phyloP scores from a whole-genome alignment of 2,888 invertebrate genomes.

The Sylvicola cinctus region DNA sequence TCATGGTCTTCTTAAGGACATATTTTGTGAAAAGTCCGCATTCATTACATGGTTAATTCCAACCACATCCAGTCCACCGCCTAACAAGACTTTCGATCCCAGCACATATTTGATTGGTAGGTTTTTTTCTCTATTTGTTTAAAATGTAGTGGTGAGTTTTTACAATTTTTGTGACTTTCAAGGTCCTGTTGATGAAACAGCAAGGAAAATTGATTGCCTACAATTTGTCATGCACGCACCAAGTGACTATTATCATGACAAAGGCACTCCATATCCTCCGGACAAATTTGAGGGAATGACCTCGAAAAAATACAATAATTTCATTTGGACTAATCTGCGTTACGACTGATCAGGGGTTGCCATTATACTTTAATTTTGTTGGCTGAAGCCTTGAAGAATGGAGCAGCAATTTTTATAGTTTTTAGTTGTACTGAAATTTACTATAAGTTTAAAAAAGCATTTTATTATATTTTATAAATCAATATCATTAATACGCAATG shows the following conservation, averaged over 20 bases:
- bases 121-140: neutral
- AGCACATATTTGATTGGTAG: constrained; percentile 73
- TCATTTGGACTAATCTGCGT: neutral
- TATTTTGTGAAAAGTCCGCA: constrained; percentile 84
- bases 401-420: too few relatives aligned
- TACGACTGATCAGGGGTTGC: too few relatives aligned
- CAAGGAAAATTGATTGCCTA: constrained; percentile 67
- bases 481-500: too few relatives aligned
- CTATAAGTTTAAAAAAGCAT: too few relatives aligned
- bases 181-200: constrained; percentile 82
- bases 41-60: constrained; percentile 83
- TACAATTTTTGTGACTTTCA: constrained; percentile 4
- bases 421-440: too few relatives aligned
- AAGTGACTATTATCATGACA: constrained; percentile 68
- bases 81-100: constrained; percentile 63
- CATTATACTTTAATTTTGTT: too few relatives aligned
- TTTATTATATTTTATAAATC: too few relatives aligned
- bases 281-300: constrained; percentile 16
- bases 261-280: constrained; percentile 53
- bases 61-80: constrained; percentile 57
- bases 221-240: constrained; percentile 89
- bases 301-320: neutral
- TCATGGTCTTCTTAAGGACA: constrained; percentile 71
- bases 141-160: neutral
- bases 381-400: too few relatives aligned